Base-by-base conservation (phyloP, 1,140 invertebrate species). In the Armadillidium nasatum region DNA sequence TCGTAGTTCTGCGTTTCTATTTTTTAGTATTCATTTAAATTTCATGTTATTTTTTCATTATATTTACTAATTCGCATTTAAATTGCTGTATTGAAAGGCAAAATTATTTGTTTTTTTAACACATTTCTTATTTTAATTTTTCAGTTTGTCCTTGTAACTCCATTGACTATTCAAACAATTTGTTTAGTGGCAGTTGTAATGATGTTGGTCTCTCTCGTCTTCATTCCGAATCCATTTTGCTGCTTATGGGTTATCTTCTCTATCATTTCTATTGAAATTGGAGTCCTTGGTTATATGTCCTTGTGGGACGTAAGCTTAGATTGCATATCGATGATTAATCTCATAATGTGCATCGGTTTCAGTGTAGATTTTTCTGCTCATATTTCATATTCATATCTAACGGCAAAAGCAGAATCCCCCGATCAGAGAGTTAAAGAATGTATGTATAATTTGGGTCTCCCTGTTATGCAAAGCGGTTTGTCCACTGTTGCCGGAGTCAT, bases 321-420 rank as follows among this genome's bases (percentile, higher is more conserved):
- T 84, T 96, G 95, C 6, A 97, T 99, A 82, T 98, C 96, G 0
- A 99, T 98, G 96, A 98, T 98, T 66, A 98, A 98, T 82, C 87
- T 98, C 1, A 98, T 99, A 69, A 98, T 99, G 96, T 97, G 95
- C 82, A 97, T 98, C 44, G 96, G 96, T 50, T 98, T 98, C 85
- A 97, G 94, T 4, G 95, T 98, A 0, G 96, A 98, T 83, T 99
- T 97, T 84, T 96, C 95, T 0, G 96, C 96, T 7, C 96, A 98
- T 83, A 97, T 98, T 68, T 97, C 95, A 80, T 97, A 98, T 83
- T 94, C 94, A 0, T 98, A 96, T 84, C 95, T 98, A 90, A 91
- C 93, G n/a, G 94, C 93, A 0, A 91, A 92, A 80, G 89, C 76
- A 21, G 88, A 89, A 81, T 86, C 86, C 15, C 88, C 93, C 0